phyloP scores from a whole-genome alignment of 2,113 vertebrate species.

The Larimichthys crocea region DNA sequence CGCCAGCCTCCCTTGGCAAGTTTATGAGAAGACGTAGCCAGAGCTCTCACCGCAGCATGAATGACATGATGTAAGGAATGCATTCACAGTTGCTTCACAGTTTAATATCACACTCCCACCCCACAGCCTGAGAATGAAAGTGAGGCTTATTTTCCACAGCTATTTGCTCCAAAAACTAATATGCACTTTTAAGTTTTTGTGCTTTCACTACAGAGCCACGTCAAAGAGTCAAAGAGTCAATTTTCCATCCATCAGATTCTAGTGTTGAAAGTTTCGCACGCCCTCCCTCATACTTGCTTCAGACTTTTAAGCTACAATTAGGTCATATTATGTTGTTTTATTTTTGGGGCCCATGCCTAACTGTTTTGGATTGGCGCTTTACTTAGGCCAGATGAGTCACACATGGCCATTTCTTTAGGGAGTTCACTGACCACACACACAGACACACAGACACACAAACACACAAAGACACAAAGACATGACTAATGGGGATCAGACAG shows the following conservation, averaged over 20 bases:
- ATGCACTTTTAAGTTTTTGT: not conserved
- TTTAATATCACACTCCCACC: conserved; percentile 17
- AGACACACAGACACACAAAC: conserved; percentile 33
- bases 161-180: conserved; percentile 27
- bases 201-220: conserved; percentile 9
- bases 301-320: conserved; percentile 20
- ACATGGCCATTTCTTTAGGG: conserved; percentile 22
- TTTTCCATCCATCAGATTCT: conserved; percentile 13
- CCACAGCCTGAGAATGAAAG: not conserved
- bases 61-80: conserved; percentile 18
- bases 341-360: conserved; percentile 26
- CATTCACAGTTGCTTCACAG: conserved; percentile 22
- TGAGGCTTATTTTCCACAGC: conserved; percentile 39
- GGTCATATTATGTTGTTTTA: conserved; percentile 42
- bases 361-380: conserved; percentile 3
- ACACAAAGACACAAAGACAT: conserved; percentile 35
- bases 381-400: conserved; percentile 54
- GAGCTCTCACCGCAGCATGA: conserved; percentile 34
- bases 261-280: not conserved
- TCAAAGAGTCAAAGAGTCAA: not conserved
- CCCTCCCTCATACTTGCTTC: conserved; percentile 6
- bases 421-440: conserved; percentile 39
- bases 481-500: conserved; percentile 51
- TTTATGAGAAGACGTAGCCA: not conserved
- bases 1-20: not conserved